phyloP scores from a whole-genome alignment of 2,113 vertebrate species.

The Dryoscopus gambensis region DNA sequence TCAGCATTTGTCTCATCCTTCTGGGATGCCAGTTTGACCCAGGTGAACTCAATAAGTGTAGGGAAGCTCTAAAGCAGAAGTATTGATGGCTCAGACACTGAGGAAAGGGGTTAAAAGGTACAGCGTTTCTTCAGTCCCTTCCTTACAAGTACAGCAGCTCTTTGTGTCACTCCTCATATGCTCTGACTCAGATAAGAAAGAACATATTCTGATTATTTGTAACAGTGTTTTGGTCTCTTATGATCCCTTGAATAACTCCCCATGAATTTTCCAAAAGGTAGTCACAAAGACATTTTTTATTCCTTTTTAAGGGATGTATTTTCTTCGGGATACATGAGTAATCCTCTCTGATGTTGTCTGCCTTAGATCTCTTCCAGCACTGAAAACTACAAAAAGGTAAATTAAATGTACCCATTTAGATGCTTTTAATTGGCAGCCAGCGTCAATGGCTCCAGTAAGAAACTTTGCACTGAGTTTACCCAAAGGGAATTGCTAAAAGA shows the following conservation, averaged over 20 bases:
- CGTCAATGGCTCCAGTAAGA: background rate
- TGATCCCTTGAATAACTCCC: background rate
- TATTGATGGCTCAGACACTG: background rate
- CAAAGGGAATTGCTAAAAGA: background rate
- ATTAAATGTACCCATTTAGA: background rate
- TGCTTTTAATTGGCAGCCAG: background rate
- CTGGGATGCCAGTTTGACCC: background rate
- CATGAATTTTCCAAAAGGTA: constrained; percentile 10
- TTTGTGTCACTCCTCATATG: background rate
- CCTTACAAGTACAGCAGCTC: background rate
- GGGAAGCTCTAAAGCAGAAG: background rate
- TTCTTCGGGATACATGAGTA: constrained; percentile 14
- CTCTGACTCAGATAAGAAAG: background rate
- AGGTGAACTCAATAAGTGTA: background rate
- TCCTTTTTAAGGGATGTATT: background rate
- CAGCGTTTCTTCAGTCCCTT: background rate
- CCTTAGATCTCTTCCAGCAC: background rate
- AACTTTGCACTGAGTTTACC: background rate
- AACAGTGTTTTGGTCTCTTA: background rate
- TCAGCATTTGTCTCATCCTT: background rate
- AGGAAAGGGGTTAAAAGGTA: background rate
- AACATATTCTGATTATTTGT: background rate
- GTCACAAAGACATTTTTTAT: background rate
- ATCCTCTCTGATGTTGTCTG: constrained; percentile 9
- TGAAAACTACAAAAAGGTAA: background rate